These are phyloP conservation scores for Podarcis muralis DNA, from an alignment of 2,113 vertebrate species.

Conservation along the genomic window DNA sequence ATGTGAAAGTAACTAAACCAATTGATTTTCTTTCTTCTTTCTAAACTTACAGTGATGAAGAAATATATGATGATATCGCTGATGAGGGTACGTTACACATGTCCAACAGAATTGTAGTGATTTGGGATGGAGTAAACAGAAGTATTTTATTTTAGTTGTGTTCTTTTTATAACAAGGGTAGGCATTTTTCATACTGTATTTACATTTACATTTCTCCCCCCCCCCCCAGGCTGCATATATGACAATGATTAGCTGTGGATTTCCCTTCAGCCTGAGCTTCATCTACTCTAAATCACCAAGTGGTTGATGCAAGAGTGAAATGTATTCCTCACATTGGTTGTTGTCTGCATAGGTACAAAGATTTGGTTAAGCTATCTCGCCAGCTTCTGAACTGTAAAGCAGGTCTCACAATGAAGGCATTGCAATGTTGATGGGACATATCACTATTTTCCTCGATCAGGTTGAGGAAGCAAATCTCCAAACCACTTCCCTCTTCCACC, in stretches of 20 bases:
- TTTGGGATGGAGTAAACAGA: background rate
- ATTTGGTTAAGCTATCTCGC: background rate
- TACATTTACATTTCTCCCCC: slow-evolving; percentile 39
- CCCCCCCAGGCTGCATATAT: slow-evolving; percentile 79
- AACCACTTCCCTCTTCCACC: background rate
- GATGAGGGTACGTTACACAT: slow-evolving; percentile 85
- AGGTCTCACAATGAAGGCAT: background rate
- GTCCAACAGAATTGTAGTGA: slow-evolving; percentile 13
- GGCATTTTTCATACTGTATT: background rate
- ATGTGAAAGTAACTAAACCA: slow-evolving; percentile 22
- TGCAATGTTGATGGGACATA: background rate
- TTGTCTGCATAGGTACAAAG: slow-evolving; percentile 10
- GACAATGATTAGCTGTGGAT: slow-evolving; percentile 75
- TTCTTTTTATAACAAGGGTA: background rate
- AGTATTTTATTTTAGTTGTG: background rate
- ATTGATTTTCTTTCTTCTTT: slow-evolving; percentile 43
- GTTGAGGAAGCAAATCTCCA: background rate
- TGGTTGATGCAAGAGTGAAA: background rate
- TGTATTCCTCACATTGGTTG: background rate
- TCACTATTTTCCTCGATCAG: background rate
- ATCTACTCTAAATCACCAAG: slow-evolving; percentile 14
- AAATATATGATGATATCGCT: slow-evolving; percentile 93
- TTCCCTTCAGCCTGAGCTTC: background rate
- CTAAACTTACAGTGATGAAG: slow-evolving; percentile 82
- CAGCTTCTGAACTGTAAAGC: background rate